These are phyloP conservation scores for Anniella stebbinsi DNA, from an alignment of 2,797 vertebrate genomes.

Conservation along the genomic window DNA sequence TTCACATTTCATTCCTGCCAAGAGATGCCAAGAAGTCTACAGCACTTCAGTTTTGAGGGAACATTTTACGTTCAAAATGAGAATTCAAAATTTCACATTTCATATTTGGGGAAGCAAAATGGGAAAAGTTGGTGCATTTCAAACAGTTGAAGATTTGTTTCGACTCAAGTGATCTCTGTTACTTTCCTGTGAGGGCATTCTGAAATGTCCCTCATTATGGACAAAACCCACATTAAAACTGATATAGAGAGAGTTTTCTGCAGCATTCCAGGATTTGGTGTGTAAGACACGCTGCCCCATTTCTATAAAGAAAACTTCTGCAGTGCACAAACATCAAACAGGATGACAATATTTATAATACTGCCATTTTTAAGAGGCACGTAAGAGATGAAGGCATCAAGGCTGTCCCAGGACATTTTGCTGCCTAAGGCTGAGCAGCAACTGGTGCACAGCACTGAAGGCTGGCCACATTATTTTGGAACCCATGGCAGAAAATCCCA, in stretches of 20 bases:
- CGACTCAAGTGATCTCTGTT: not conserved
- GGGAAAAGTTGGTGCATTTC: not conserved
- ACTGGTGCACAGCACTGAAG: too few relatives aligned
- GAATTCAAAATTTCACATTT: not conserved
- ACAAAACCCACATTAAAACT: not conserved
- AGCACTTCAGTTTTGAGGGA: not conserved
- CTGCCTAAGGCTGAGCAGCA: not conserved
- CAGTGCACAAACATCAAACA: not conserved
- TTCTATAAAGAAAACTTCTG: not conserved
- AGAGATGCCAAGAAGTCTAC: not conserved
- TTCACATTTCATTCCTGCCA: conserved; percentile 3
- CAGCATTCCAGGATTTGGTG: not conserved
- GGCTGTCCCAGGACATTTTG: not conserved
- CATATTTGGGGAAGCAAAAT: not conserved
- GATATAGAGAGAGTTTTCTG: not conserved
- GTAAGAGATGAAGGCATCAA: not conserved
- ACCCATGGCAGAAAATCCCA: too few relatives aligned
- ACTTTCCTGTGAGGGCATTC: not conserved
- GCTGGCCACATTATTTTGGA: not conserved
- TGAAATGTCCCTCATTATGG: not conserved
- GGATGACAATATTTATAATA: not conserved
- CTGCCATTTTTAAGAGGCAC: not conserved
- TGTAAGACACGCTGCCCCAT: not conserved
- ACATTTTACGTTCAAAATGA: not conserved
- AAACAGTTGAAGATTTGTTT: not conserved